Base-by-base conservation (phyloP, 2,797 vertebrate species). In the Valencia hispanica region DNA sequence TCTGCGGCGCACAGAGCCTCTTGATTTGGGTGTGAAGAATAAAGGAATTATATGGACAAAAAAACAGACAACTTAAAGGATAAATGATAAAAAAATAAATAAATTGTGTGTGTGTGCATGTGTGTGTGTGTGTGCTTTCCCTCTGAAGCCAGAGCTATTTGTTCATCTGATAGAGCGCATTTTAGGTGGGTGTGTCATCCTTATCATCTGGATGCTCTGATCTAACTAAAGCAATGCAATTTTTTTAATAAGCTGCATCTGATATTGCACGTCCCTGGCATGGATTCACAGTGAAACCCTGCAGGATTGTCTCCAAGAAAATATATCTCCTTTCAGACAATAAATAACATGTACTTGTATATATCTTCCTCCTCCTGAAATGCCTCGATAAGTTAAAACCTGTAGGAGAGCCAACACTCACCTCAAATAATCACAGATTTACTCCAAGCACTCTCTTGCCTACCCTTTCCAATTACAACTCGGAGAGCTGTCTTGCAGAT, bases 11-110 rank as follows among this genome's bases (percentile, higher is more conserved):
- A 93, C 95, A 96, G 94, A 95, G 93, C 90, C 94, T 87, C 93
- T 94, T 94, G 92, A 94, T 94, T 93, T 94, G 93, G 93, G 92
- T 94, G 90, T 92, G 94, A 95, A 95, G 93, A 95, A 95, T 94
- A 94, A 95, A 95, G 94, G 94, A 94, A 95, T 95, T 96, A 94
- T 93, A 90, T 83, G 85, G 86, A 93, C 90, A 85, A 89, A 92
- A 74, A 91, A 94, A 90, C 92, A 93, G 89, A 91, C 89, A 90
- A 94, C 93, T 94, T 94, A 91, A 83, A 89, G 94, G 92, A 94
- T 94, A 94, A 94, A 94, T 94, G 89, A 92, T 91, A 89, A 92
- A 57, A 91, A 94, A 94, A 92, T 91, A 92, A 94, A 95, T 89
- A 94, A 91, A 95, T 94, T 91, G 87, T 85, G 83, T 85, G 86